phyloP scores from a whole-genome alignment of 2,888 invertebrate species.

The Stenodema calcarata region DNA sequence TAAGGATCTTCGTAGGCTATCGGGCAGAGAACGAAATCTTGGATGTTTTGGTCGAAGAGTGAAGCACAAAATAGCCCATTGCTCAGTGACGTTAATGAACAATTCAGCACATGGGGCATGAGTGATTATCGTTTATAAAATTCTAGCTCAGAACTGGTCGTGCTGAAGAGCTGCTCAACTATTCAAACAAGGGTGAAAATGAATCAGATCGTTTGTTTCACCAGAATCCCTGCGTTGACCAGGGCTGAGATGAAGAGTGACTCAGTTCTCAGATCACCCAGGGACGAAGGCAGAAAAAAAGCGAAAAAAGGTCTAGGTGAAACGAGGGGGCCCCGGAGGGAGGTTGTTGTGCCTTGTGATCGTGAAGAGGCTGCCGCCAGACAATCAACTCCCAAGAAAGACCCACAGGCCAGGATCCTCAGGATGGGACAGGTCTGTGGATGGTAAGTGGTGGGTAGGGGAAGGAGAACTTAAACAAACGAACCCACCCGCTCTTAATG shows the following conservation, averaged over 20 bases:
- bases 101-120: no score
- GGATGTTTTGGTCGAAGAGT: no score
- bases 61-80: no score
- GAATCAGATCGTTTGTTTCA: background rate
- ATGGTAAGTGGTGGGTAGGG: background rate
- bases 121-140: no score
- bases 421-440: slow-evolving; percentile 4
- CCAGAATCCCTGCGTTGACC: background rate
- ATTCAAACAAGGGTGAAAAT: background rate
- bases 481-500: slow-evolving; percentile 40
- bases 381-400: slow-evolving; percentile 20
- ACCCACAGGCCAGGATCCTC: background rate
- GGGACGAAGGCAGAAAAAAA: background rate
- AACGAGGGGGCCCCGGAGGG: background rate
- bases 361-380: slow-evolving; percentile 19
- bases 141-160: no score
- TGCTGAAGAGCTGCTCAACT: no score
- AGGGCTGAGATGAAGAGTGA: background rate
- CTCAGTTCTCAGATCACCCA: background rate
- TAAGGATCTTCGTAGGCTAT: no score
- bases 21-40: no score
- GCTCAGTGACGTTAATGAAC: no score
- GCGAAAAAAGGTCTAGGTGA: background rate
- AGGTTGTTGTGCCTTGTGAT: slow-evolving; percentile 33
- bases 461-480: slow-evolving; percentile 11